Evolutionary conservation across 2,797 vertebrate genomes (phyloP).

Genomic region (Cryptoprocta ferox): DNA sequence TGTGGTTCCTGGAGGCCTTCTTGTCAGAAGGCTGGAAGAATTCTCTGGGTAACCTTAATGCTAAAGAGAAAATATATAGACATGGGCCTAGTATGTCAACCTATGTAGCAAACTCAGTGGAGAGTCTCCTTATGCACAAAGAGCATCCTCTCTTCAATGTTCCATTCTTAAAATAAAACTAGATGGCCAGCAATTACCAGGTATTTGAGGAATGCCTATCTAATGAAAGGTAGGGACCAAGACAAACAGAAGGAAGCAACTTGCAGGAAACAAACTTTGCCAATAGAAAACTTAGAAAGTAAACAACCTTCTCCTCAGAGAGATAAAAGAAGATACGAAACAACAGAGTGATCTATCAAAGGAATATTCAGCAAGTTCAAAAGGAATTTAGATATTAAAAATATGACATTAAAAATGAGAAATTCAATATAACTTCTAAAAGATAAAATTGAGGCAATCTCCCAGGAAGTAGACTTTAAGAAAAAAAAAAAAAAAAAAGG

Average conservation of each 20-base stretch:
- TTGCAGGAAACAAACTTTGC: slow-evolving; percentile 8
- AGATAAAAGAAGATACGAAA: slow-evolving; percentile 3
- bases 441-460: slow-evolving; percentile 7
- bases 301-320: background rate
- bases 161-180: background rate
- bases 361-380: background rate
- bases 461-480: background rate
- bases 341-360: background rate
- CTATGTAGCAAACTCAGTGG: background rate
- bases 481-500: background rate
- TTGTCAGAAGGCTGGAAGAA: background rate
- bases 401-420: slow-evolving; percentile 50
- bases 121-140: background rate
- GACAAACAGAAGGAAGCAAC: slow-evolving; percentile 8
- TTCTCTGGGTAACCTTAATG: background rate
- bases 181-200: background rate
- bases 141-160: background rate
- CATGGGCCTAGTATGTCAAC: too few relatives aligned
- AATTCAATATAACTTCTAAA: slow-evolving; percentile 7
- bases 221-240: background rate
- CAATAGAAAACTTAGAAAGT: background rate
- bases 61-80: background rate
- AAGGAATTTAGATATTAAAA: slow-evolving; percentile 28
- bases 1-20: background rate
- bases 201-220: background rate